Evolutionary conservation across 1,140 invertebrate species (phyloP).

Genomic region (Philopotamus ludificatus): DNA sequence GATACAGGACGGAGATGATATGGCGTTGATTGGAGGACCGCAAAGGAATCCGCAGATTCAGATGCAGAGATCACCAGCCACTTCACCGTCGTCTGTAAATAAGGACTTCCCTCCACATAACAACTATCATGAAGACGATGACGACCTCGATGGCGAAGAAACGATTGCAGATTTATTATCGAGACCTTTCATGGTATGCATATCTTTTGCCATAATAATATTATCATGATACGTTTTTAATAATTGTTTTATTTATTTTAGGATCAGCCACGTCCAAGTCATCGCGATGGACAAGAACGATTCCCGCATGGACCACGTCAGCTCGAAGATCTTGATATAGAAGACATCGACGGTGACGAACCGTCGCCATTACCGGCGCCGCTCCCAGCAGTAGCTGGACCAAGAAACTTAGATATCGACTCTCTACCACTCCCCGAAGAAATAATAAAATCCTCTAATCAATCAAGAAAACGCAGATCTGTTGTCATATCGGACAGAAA

Average conservation of each 20-base stretch:
- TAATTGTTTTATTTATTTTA: conserved; percentile 43
- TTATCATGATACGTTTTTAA: not conserved
- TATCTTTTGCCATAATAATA: conserved; percentile 2
- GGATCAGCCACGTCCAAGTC: conserved; percentile 58
- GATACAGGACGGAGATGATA: conserved; percentile 58
- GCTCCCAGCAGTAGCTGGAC: conserved; percentile 58
- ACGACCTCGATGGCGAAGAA: conserved; percentile 30
- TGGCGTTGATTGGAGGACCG: conserved; percentile 43
- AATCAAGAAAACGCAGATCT: conserved; percentile 56
- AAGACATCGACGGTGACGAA: conserved; percentile 18
- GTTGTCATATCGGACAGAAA: conserved; percentile 70
- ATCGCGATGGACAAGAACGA: conserved; percentile 63
- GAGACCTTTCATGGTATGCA: conserved; percentile 42
- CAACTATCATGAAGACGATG: conserved; percentile 26
- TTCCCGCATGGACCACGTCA: conserved; percentile 82
- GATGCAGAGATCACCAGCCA: conserved; percentile 29
- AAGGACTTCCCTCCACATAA: conserved; percentile 15
- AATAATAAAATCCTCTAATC: conserved; percentile 18
- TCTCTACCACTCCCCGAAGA: conserved; percentile 19
- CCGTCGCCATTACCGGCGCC: conserved; percentile 47
- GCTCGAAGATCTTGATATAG: conserved; percentile 48
- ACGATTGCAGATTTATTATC: conserved; percentile 35
- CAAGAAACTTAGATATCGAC: conserved; percentile 55
- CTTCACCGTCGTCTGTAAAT: not conserved
- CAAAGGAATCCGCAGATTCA: conserved; percentile 25